Conservation (phyloP, 2,888 invertebrate species). For the Metalampra italica region DNA sequence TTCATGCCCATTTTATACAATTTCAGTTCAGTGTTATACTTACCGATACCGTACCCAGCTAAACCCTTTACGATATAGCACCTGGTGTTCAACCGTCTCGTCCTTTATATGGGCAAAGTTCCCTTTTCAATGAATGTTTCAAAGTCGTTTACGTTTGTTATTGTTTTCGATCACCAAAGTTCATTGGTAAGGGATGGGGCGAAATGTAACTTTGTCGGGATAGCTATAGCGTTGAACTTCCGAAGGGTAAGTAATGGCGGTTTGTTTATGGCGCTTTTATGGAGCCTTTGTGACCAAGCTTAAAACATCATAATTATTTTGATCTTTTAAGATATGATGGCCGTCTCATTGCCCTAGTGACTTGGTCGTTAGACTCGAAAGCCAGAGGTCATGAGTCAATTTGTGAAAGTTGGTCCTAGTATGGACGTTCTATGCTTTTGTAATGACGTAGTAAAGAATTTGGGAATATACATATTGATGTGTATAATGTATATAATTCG, state of each 20-base stretch:
- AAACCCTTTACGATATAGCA: conserved; percentile 27
- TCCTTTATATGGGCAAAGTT: conserved; percentile 47
- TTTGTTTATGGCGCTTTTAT: conserved; percentile 15
- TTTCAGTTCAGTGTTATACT: no score
- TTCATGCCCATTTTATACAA: no score
- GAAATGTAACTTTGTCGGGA: conserved; percentile 23
- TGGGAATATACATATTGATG: no score
- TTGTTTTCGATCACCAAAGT: conserved; percentile 71
- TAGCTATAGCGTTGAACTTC: conserved; percentile 33
- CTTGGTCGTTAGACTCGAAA: no score
- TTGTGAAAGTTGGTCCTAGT: no score
- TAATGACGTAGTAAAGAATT: no score
- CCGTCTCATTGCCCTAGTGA: no score
- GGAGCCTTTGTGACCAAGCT: conserved; percentile 4
- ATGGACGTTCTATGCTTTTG: no score
- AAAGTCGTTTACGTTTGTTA: conserved; percentile 70
- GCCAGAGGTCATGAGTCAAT: no score
- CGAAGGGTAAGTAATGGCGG: conserved; percentile 15
- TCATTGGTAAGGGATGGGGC: conserved; percentile 35
- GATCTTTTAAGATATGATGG: no score
- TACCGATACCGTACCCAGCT: background rate
- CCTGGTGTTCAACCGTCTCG: conserved; percentile 40
- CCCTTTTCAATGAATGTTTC: conserved; percentile 69
- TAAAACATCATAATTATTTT: no score
- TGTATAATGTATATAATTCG: no score